Evolutionary conservation across 1,140 invertebrate genomes (phyloP).

Genomic region (Drosophila sechellia): DNA sequence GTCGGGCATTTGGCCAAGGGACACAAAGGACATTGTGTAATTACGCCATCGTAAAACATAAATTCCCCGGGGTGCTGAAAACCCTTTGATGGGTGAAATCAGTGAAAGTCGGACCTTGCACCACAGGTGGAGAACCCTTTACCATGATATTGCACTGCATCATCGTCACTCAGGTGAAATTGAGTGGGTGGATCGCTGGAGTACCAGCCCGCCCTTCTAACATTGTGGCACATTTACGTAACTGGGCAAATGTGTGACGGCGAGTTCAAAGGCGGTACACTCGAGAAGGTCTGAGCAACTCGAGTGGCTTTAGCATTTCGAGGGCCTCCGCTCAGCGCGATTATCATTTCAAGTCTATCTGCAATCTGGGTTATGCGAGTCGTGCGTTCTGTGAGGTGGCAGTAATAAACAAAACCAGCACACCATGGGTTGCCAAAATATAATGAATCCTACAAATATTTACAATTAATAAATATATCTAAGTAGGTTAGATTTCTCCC

Average conservation of each 20-base stretch:
- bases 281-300: conserved; percentile 33
- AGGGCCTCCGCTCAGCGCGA: conserved; percentile 36
- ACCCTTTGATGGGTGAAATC: conserved; percentile 28
- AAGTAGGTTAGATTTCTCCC: not conserved
- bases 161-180: conserved; percentile 14
- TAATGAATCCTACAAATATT: not conserved
- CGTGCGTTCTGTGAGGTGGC: conserved; percentile 7
- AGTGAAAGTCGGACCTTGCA: conserved; percentile 50
- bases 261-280: conserved; percentile 48
- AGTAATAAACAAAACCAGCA: not conserved
- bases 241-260: conserved; percentile 2
- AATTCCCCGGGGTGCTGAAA: conserved; percentile 27
- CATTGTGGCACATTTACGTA: conserved; percentile 30
- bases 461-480: too few relatives aligned
- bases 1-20: conserved; percentile 31
- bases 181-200: conserved; percentile 36
- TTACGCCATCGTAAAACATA: conserved; percentile 32
- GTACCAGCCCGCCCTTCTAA: conserved; percentile 12
- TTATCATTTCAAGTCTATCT: conserved; percentile 23
- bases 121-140: conserved; percentile 30
- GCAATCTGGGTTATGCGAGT: conserved; percentile 29
- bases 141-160: not conserved
- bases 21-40: conserved; percentile 27
- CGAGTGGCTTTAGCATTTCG: conserved; percentile 34
- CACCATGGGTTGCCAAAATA: not conserved